Base-by-base conservation (phyloP, 2,888 invertebrate genomes). In the Hyppa rectilinea region DNA sequence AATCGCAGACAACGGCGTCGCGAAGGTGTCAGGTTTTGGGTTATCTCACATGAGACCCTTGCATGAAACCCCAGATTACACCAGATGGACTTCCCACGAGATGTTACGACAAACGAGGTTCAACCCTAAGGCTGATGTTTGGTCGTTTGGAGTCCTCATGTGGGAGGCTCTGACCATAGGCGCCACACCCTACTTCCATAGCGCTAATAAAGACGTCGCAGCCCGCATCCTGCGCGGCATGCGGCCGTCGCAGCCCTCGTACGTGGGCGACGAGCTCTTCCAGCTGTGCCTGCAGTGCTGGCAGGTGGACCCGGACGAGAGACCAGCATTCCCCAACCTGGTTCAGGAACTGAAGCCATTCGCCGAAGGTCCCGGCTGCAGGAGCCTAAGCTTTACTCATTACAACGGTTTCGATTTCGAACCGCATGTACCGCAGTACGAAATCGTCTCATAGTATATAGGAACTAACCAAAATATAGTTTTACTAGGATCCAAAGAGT, bases 151-250 rank as follows among this genome's bases (percentile, higher is more conserved):
- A 0, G 97, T 98, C 73, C 90, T 98, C 17, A 93, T 98, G 75
- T 98, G 98, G 98, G 98, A 98, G 92, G 97, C 97, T 74, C 96
- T 97, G 82, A 97, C 97, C 6, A 93, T 98, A 87, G 98, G 97
- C 47, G 98, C 97, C 1, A 98, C 98, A 1, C 98, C 98, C 0
- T 98, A 98, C 88, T 96, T 97, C 2, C 97, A 97, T 84, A 96
- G 98, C n/a, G 92, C 94, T 6, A 97, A 96, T 71, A 96, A 96
- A 84, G 97, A 98, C 85, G 96, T 98, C 1, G 92, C 97, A 0
- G 97, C 97, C 14, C 96, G 97, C 64, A 96, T 98, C 17, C 94
- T 97, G 75, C 96, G 97, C 75, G 98, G 98, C 1, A 95, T 97
- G 87, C 96, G 98, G 55, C 97, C 98, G 0, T 96, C 97, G 0